A percentile compares a stretch with the other conserved stretches of the same genome.
Evolutionary conservation across 2,797 vertebrate genomes (phyloP).

Genomic region (Liasis olivaceus): DNA sequence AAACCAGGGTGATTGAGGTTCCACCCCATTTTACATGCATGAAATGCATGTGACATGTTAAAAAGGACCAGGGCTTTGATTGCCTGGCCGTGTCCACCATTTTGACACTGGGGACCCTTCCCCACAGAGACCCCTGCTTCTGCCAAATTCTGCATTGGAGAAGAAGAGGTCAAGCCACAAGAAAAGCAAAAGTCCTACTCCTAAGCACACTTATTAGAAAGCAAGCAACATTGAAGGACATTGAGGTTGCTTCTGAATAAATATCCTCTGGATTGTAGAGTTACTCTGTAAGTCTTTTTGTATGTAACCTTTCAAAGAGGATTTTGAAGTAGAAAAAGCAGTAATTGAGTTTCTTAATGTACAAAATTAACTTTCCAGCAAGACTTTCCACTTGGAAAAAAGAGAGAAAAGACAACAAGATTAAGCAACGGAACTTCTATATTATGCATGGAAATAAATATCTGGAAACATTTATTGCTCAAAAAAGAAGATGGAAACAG

Average conservation of each 20-base stretch:
- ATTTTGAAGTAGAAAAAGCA: neutral
- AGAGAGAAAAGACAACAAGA: neutral
- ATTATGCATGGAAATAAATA: neutral
- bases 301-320: neutral
- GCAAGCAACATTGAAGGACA: neutral
- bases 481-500: neutral
- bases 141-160: neutral
- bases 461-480: conserved; percentile 15
- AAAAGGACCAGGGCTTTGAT: neutral
- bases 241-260: neutral
- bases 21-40: neutral
- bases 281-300: neutral
- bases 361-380: neutral
- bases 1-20: neutral
- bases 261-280: neutral
- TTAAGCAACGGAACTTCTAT: neutral
- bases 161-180: neutral
- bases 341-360: neutral
- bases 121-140: neutral
- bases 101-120: neutral
- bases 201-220: neutral
- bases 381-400: conserved; percentile 15
- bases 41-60: neutral
- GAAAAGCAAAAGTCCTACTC: neutral
- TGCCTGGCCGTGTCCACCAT: neutral